Evolutionary conservation across 2,113 vertebrate genomes (phyloP), one percentile per base, ranked within the genome.

Genomic region (Trichomycterus rosablanca): DNA sequence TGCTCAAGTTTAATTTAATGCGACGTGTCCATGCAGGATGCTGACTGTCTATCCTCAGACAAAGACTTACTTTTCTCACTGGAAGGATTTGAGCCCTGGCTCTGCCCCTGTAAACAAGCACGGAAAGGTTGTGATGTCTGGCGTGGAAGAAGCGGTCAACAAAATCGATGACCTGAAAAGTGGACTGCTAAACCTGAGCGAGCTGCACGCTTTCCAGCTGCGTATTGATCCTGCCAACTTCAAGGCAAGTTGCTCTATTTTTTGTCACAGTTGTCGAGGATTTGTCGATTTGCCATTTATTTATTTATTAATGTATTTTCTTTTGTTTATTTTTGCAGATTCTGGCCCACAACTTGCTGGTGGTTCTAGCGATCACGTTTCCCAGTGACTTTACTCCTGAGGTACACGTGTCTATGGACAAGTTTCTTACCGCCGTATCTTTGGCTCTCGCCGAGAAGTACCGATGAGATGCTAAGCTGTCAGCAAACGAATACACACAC

Each of bases 61-160:
- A 0, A 89, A 89, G 83, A 83, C 84, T 45, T 91, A 92, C 65
- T 91, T 91, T n/a, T n/a, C n/a, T n/a, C n/a, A n/a, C n/a, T n/a
- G n/a, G n/a, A n/a, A n/a, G n/a, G n/a, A n/a, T n/a, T n/a, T n/a
- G n/a, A n/a, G n/a, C n/a, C n/a, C n/a, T n/a, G n/a, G n/a, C n/a
- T n/a, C n/a, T n/a, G n/a, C n/a, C n/a, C n/a, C n/a, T n/a, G n/a
- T n/a, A n/a, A n/a, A n/a, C n/a, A n/a, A n/a, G n/a, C n/a, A n/a
- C n/a, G n/a, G n/a, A n/a, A n/a, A n/a, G n/a, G n/a, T n/a, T n/a
- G n/a, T n/a, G n/a, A n/a, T n/a, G n/a, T 35, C 35, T 1, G 66
- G 62, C 2, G 15, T 75, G 37, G 34, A 1, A 18, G 20, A 40
- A 10, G 70, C 57, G 1, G 57, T 67, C 5, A 12, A 19, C 22